Base-by-base conservation (phyloP, 2,888 invertebrate genomes). In the Prionchulus punctatus region DNA sequence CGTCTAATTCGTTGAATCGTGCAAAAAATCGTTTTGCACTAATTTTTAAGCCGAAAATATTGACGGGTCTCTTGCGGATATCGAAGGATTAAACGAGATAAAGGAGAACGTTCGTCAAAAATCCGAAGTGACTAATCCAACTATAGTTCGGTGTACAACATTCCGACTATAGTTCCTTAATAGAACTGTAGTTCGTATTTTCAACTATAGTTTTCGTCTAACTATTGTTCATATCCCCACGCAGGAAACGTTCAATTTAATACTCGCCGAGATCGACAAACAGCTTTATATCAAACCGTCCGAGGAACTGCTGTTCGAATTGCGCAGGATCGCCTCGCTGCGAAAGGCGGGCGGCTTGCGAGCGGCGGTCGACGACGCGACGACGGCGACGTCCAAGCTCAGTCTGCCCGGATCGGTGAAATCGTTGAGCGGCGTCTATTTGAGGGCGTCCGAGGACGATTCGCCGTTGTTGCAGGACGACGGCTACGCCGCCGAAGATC, bases 1-100 rank as follows among this genome's bases (percentile, higher is more conserved):
- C 36, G 7, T 18, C 36, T 18, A 7, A 36, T 12, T 12, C 7
- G 7, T 36, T 36, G 36, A 7, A 18, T 18, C 36, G 36, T 12
- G 36, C 36, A 36, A 36, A 36, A 12, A 12, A 18, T 12, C 36
- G 36, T 36, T 36, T 36, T 36, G 7, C 12, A 12, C 36, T 23
- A 3, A 51, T 58, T 23, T 62, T 59, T 30, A 81, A 62, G 85
- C 85, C 3, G 74, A 79, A 21, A 75, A 80, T 57, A 79, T 83
- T 36, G 81, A 82, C 67, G 83, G 82, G 12, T 81, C 81, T 31
- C 75, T 91, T 30, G 80, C 82, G 55, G 83, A 82, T 57, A 86
- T 91, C 0, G 86, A 86, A 66, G 91, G 86, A 2, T 75, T 92
- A 28, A 79, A 82, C 60, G 84, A 89, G 67, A 79, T 90, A 2